Evolutionary conservation across 2,113 vertebrate genomes (phyloP).

Genomic region (Poicephalus gulielmi): DNA sequence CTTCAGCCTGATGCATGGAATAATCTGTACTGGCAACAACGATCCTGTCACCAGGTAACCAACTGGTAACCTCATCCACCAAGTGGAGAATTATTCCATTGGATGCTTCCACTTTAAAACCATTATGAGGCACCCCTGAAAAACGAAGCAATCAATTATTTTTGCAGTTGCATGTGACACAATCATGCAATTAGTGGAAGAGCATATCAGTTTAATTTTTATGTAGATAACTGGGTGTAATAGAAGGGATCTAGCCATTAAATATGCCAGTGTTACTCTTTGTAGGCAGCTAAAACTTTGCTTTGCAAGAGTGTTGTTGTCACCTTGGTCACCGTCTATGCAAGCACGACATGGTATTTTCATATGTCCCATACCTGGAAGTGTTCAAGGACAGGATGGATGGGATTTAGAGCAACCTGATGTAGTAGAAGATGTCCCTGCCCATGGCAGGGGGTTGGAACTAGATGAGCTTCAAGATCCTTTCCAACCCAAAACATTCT

Average conservation of each 20-base stretch:
- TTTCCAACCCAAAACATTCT: background rate
- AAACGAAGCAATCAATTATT: background rate
- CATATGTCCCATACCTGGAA: background rate
- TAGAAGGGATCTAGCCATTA: background rate
- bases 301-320: background rate
- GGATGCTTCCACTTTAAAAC: slow-evolving; percentile 58
- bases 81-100: slow-evolving; percentile 49
- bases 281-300: background rate
- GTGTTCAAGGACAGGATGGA: background rate
- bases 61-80: slow-evolving; percentile 56
- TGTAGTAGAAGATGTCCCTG: background rate
- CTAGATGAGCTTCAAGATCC: background rate
- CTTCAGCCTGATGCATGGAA: slow-evolving; percentile 63
- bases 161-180: background rate
- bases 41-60: slow-evolving; percentile 49
- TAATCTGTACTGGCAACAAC: slow-evolving; percentile 60
- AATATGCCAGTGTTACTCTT: background rate
- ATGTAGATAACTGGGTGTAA: background rate
- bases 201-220: background rate
- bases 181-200: background rate
- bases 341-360: accelerated
- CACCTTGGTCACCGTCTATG: accelerated
- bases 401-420: background rate
- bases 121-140: slow-evolving; percentile 51
- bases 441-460: background rate